Evolutionary conservation across 2,797 vertebrate genomes (phyloP).

Genomic region (Enteromius viviparus): DNA sequence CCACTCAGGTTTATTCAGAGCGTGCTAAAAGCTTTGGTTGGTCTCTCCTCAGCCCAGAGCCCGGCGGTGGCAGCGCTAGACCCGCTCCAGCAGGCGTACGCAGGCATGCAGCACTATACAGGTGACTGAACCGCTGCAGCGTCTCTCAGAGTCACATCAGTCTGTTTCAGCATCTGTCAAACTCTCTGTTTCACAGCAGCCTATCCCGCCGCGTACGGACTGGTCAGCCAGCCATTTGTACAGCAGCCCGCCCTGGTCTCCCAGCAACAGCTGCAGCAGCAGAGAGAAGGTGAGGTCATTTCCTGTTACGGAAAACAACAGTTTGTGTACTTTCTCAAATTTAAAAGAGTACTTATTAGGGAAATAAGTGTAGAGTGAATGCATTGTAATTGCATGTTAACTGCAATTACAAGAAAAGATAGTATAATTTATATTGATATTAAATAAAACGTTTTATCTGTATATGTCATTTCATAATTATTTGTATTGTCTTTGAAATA

Average conservation of each 20-base stretch:
- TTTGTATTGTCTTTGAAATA: background rate
- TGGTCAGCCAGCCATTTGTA: conserved; percentile 89
- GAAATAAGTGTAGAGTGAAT: background rate
- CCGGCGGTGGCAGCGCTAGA: conserved; percentile 81
- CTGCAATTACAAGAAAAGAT: background rate
- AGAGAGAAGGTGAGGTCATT: conserved; percentile 85
- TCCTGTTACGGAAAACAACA: conserved; percentile 61
- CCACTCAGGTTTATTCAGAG: background rate
- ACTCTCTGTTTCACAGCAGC: conserved; percentile 81
- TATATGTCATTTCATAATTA: background rate
- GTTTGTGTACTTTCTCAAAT: conserved; percentile 59
- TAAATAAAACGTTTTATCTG: background rate
- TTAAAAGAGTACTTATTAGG: background rate
- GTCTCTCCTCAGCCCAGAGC: conserved; percentile 82
- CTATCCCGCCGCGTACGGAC: conserved; percentile 90
- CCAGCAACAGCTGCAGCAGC: conserved; percentile 90
- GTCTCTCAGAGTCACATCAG: background rate
- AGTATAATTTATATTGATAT: background rate
- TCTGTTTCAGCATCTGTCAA: conserved; percentile 60
- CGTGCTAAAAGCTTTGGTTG: background rate
- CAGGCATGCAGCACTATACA: conserved; percentile 95
- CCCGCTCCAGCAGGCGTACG: conserved; percentile 91
- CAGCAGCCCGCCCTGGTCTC: conserved; percentile 87
- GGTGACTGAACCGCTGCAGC: conserved; percentile 3
- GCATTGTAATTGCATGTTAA: background rate